Evolutionary conservation across 2,113 vertebrate genomes (phyloP), one percentile per base, ranked within the genome.

Genomic region (Mesocricetus auratus): DNA sequence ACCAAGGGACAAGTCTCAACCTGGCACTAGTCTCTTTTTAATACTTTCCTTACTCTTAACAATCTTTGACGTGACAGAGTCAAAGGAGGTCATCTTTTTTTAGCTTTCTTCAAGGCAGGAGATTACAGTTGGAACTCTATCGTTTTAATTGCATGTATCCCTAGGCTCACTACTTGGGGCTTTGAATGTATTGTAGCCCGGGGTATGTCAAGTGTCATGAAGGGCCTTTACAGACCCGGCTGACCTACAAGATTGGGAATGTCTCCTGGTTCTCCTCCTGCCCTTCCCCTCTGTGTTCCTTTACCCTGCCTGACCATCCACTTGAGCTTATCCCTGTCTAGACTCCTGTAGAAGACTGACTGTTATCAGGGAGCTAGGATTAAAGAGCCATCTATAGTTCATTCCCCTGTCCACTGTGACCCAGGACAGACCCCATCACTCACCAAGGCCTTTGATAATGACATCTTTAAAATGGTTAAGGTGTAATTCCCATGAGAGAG

Each of bases 281-380:
- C 19, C 56, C 22, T 45, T 64, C 15, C 24, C 50, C 16, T 24
- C 39, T 6, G 62, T 4, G 1, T 36, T 22, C n/a, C 66, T 74
- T 11, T 3, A 7, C 36, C 31, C 68, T 81, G 58, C 22, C 39
- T 66, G 16, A 45, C 66, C 77, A 56, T 79, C 91, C 86, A 85
- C 86, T 96, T 47, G 16, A 62, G 62, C 66, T 92, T 91, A 94
- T 78, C 66, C 0, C 0, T 91, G 91, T 77, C 83, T 94, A 87
- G 64, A 74, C 60, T 13, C 19, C 36, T 85, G 50, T 31, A 69
- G 62, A 93, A 90, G 69, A 86, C 3, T 26, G 71, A 53, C 83
- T 1, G 1, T 77, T 96, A 86, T 97, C 87, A 62, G 5, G 75
- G 36, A n/a, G 6, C 90, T 90, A 31, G 85, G 95, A 94, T 95